Evolutionary conservation across 2,888 invertebrate species (phyloP).

Genomic region (Coremacera marginata): DNA sequence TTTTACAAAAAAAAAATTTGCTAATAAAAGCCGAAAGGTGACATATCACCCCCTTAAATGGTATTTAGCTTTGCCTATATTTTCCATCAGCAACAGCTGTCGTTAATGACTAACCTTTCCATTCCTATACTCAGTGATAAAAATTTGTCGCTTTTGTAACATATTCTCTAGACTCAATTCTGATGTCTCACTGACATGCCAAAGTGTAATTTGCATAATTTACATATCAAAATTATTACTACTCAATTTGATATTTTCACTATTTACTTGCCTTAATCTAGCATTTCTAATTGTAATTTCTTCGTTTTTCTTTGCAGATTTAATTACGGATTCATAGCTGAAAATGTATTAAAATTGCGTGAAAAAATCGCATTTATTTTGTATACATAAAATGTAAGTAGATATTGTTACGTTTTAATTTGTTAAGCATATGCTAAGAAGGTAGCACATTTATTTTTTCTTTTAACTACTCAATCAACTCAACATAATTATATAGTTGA

Average conservation of each 20-base stretch:
- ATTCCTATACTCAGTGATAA: not conserved
- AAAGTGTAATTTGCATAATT: conserved; percentile 21
- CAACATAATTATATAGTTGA: not conserved
- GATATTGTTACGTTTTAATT: not conserved
- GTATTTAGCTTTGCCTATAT: too few species aligned
- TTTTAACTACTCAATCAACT: too few species aligned
- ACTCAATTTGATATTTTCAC: not conserved
- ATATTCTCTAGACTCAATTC: not conserved
- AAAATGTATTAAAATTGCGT: conserved; percentile 26
- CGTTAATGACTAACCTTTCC: not conserved
- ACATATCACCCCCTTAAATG: too few species aligned
- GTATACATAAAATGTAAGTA: conserved; percentile 10
- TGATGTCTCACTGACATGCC: conserved; percentile 21
- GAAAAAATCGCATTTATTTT: conserved; percentile 20
- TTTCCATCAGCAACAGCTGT: too few species aligned
- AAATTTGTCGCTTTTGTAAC: not conserved
- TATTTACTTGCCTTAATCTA: not conserved
- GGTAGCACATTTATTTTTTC: too few species aligned
- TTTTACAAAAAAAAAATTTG: too few species aligned
- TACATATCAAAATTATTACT: conserved; percentile 2
- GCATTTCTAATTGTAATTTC: not conserved
- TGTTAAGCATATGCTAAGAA: not conserved
- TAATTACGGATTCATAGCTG: not conserved
- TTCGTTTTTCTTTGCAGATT: not conserved
- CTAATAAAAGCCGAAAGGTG: too few species aligned